Percentiles rank a stretch among this genome's conserved stretches.
Evolutionary conservation across 2,797 vertebrate species (phyloP).

Genomic region (Epinephelus coioides): DNA sequence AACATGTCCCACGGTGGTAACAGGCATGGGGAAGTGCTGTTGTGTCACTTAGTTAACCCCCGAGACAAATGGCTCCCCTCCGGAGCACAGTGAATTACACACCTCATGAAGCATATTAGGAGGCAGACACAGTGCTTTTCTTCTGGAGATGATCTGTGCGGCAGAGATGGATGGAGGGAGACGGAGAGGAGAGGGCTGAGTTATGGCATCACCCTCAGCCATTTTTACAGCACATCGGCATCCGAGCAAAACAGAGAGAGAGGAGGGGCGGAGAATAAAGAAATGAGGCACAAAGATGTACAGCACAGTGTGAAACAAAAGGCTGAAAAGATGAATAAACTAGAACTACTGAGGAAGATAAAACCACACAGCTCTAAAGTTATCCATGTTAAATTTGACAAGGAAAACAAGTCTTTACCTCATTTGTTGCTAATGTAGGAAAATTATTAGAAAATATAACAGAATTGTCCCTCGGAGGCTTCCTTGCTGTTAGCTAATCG

Average conservation of each 20-base stretch:
- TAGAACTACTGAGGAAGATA: slow-evolving; percentile 45
- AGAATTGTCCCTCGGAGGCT: slow-evolving; percentile 84
- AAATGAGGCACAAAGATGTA: slow-evolving; percentile 50
- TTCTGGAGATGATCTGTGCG: slow-evolving; percentile 90
- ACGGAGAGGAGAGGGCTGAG: slow-evolving; percentile 73
- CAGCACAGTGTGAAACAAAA: slow-evolving; percentile 50
- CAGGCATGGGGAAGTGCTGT: slow-evolving; percentile 88
- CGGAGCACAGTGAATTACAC: slow-evolving; percentile 91
- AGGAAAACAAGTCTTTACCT: slow-evolving; percentile 80
- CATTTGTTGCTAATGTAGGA: slow-evolving; percentile 80
- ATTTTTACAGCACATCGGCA: slow-evolving; percentile 80
- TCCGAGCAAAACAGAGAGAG: slow-evolving; percentile 57
- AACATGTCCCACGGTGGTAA: slow-evolving; percentile 85
- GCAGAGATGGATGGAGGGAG: slow-evolving; percentile 85
- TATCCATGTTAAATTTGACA: slow-evolving; percentile 74
- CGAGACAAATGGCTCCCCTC: slow-evolving; percentile 91
- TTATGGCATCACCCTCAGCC: slow-evolving; percentile 87
- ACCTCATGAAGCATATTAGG: slow-evolving; percentile 95
- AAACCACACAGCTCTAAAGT: slow-evolving; percentile 56
- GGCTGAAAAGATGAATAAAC: slow-evolving; percentile 58
- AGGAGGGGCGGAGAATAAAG: slow-evolving; percentile 50
- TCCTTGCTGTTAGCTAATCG: slow-evolving; percentile 81
- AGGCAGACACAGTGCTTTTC: slow-evolving; percentile 90
- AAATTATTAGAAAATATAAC: slow-evolving; percentile 84
- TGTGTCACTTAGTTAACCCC: slow-evolving; percentile 93